Conservation (phyloP, 1,140 invertebrate genomes). For the Phymastichus coffea region DNA sequence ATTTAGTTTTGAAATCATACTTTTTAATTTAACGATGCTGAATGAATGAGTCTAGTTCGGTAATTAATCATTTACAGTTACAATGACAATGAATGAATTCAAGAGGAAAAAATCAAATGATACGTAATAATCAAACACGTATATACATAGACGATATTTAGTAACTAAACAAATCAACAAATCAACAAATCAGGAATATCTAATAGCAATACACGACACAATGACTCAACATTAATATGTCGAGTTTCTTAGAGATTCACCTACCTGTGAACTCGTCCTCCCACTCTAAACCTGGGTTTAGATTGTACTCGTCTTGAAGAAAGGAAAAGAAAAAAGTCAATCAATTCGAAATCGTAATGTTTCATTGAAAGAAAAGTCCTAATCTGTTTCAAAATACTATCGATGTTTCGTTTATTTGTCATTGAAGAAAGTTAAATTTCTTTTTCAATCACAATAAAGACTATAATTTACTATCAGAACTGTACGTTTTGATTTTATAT, state of each 20-base stretch:
- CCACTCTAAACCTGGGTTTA: conserved; percentile 99
- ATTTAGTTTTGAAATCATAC: no score
- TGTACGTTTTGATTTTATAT: no score
- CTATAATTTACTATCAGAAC: no score
- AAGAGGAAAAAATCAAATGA: no score
- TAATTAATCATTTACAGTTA: no score
- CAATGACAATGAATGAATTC: no score
- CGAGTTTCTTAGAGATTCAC: conserved; percentile 56
- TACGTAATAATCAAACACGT: not conserved
- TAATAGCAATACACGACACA: not conserved
- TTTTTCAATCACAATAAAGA: no score
- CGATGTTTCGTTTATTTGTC: conserved; percentile 31
- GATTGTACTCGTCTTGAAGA: conserved; percentile 96
- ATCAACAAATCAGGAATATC: not conserved
- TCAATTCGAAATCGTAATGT: conserved; percentile 52
- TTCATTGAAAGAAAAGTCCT: conserved; percentile 32
- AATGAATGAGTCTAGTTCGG: no score
- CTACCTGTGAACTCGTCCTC: conserved; percentile 99
- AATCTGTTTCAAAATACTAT: conserved; percentile 35
- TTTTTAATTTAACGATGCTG: no score
- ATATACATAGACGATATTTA: not conserved
- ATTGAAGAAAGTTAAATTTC: no score
- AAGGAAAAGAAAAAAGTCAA: conserved; percentile 73
- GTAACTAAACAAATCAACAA: conserved; percentile 4
- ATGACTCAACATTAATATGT: conserved; percentile 29